These are phyloP conservation scores for Genyomyrus donnyi DNA, from an alignment of 2,113 vertebrate genomes.

Conservation along the genomic window DNA sequence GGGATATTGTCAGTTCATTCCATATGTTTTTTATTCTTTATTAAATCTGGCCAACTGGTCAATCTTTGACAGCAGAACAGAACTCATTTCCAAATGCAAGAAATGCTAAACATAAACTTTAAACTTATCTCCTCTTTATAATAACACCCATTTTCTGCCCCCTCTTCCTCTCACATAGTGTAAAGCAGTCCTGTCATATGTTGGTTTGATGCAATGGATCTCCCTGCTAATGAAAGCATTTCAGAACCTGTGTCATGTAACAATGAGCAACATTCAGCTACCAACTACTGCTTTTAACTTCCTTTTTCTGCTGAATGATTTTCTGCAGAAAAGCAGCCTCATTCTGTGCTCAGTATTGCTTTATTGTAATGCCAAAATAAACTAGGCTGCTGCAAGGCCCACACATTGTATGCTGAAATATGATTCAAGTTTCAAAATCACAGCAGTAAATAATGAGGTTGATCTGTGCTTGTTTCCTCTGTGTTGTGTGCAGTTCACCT, in stretches of 20 bases:
- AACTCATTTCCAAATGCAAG: not conserved
- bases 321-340: no score
- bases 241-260: not conserved
- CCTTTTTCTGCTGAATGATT: no score
- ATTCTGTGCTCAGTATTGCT: no score
- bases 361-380: no score
- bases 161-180: not conserved
- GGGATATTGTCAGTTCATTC: no score
- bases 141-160: not conserved
- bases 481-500: no score
- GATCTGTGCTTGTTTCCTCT: no score
- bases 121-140: not conserved
- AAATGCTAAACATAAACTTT: not conserved
- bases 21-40: not conserved
- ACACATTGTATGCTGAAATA: no score
- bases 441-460: no score
- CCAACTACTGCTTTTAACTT: no score
- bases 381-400: no score
- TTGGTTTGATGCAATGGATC: not conserved
- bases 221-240: not conserved
- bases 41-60: not conserved
- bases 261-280: not conserved
- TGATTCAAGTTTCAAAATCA: no score
- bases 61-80: not conserved
- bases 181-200: not conserved